These are phyloP conservation scores for Pogonocherus hispidulus DNA, from an alignment of 2,888 invertebrate genomes.

Conservation along the genomic window DNA sequence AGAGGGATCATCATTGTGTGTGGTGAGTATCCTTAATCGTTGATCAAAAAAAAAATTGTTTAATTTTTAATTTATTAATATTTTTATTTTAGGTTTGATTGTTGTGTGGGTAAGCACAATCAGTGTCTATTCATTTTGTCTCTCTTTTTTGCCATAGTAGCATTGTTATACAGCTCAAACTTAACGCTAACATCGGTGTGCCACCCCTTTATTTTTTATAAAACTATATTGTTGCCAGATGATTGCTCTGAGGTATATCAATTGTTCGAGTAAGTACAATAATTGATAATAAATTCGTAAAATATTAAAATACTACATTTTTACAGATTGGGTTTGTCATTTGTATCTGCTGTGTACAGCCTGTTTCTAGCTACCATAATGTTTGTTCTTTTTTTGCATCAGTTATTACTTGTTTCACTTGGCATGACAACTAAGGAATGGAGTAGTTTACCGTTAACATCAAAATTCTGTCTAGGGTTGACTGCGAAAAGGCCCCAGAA, in stretches of 20 bases:
- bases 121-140: slow-evolving; percentile 81
- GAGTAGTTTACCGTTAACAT: slow-evolving; percentile 59
- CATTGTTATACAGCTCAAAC: slow-evolving; percentile 82
- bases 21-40: slow-evolving; percentile 72
- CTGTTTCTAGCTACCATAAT: slow-evolving; percentile 55
- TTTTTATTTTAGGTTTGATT: slow-evolving; percentile 78
- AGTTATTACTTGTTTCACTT: slow-evolving; percentile 67
- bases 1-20: slow-evolving; percentile 85
- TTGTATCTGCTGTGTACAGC: slow-evolving; percentile 62
- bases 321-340: slow-evolving; percentile 59
- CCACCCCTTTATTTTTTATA: slow-evolving; percentile 80
- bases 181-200: slow-evolving; percentile 89
- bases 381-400: slow-evolving; percentile 57
- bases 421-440: slow-evolving; percentile 71
- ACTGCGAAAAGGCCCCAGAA: slow-evolving; percentile 56
- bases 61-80: neutral
- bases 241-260: slow-evolving; percentile 89
- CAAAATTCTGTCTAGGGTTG: slow-evolving; percentile 59
- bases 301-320: neutral
- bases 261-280: slow-evolving; percentile 78
- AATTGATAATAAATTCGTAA: neutral
- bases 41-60: neutral
- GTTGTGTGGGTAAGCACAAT: slow-evolving; percentile 87
- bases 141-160: slow-evolving; percentile 76
- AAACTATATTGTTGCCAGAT: slow-evolving; percentile 81